Conservation (phyloP, 2,113 vertebrate genomes). For the Crocuta crocuta region DNA sequence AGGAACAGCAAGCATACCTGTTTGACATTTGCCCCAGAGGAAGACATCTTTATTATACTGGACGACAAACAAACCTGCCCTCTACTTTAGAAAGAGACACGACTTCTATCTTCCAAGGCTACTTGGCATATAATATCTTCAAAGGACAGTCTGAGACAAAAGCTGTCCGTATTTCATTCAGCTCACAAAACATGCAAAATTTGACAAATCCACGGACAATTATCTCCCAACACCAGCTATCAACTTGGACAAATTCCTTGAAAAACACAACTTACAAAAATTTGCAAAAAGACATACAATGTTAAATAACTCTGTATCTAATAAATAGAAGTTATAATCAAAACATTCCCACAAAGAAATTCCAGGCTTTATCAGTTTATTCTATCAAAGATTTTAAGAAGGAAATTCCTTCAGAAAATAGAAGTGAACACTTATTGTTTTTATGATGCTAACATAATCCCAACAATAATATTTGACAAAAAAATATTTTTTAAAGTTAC, state of each 20-base stretch:
- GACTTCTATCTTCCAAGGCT: background rate
- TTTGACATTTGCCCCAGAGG: background rate
- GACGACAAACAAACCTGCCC: background rate
- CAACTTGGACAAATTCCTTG: background rate
- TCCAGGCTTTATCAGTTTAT: background rate
- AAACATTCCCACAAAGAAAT: background rate
- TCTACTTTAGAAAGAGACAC: background rate
- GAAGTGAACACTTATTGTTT: background rate
- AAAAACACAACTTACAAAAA: slow-evolving; percentile 19
- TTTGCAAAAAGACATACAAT: background rate
- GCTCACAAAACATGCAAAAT: background rate
- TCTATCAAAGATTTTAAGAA: background rate
- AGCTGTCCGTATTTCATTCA: background rate
- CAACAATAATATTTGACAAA: background rate
- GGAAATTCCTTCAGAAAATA: slow-evolving; percentile 11
- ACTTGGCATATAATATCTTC: background rate
- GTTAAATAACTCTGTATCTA: background rate
- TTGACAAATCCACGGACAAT: background rate
- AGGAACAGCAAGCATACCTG: background rate
- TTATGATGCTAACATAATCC: background rate
- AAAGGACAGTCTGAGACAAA: background rate
- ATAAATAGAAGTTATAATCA: background rate
- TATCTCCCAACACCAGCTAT: background rate
- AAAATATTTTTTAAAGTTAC: background rate
- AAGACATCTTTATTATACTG: background rate